A percentile compares a stretch with the other conserved stretches of the same genome.
These are phyloP conservation scores for Deilephila elpenor DNA, from an alignment of 2,888 invertebrate species.

Conservation along the genomic window DNA sequence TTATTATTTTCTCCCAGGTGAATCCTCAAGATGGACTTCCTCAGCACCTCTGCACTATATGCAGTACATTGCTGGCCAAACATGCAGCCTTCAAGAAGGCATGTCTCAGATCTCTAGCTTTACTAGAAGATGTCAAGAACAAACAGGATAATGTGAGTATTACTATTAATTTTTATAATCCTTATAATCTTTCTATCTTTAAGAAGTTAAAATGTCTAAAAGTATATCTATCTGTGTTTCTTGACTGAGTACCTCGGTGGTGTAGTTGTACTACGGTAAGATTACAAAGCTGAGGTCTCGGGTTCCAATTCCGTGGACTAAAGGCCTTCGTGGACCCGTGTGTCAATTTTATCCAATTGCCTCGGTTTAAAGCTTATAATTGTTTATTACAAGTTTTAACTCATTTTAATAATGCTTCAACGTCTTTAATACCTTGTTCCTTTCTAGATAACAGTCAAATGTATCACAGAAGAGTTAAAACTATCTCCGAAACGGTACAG, in stretches of 20 bases:
- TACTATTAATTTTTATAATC: not conserved
- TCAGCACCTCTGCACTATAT: constrained; percentile 40
- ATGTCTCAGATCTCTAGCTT: constrained; percentile 29
- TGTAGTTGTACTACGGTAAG: too few species aligned
- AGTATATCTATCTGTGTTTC: too few species aligned
- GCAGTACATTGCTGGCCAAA: constrained; percentile 34
- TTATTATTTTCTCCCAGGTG: constrained; percentile 34
- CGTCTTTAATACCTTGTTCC: not conserved
- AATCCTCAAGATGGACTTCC: constrained; percentile 34
- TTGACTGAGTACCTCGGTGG: too few species aligned
- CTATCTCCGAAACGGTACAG: not conserved
- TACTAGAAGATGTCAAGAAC: constrained; percentile 31
- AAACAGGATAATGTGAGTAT: constrained; percentile 18
- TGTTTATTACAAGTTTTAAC: too few species aligned
- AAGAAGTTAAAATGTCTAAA: too few species aligned
- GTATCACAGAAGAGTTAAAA: not conserved
- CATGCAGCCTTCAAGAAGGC: constrained; percentile 35
- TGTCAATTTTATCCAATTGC: too few species aligned
- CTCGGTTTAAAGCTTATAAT: too few species aligned
- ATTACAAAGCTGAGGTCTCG: too few species aligned
- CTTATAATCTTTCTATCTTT: not conserved
- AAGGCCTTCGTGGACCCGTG: not conserved
- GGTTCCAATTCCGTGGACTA: too few species aligned
- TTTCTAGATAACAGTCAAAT: not conserved
- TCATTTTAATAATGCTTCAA: too few species aligned